Percentiles rank a stretch among this genome's conserved stretches.
Conservation (phyloP, 2,113 vertebrate species). For the Thunnus maccoyii region DNA sequence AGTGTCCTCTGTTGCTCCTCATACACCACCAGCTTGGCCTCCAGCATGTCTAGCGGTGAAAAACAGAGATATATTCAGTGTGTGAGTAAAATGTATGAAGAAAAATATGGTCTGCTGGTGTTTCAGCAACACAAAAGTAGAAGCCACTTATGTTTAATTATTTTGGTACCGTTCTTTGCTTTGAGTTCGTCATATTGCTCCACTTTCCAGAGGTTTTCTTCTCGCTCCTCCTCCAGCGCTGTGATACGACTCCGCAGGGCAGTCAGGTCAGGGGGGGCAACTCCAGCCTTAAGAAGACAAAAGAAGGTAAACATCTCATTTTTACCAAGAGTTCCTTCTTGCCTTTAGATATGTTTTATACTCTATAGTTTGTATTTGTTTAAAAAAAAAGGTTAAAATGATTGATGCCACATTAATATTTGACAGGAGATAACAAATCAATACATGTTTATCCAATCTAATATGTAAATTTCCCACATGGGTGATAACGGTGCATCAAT, state of each 20-base stretch:
- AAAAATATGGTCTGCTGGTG: neutral
- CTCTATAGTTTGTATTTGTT: no score
- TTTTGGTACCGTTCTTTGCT: constrained; percentile 86
- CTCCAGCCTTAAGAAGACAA: constrained; percentile 78
- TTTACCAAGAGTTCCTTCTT: neutral
- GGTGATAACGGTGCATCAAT: no score
- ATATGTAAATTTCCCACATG: no score
- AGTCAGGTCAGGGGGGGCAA: constrained; percentile 75
- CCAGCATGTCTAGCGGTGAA: constrained; percentile 83
- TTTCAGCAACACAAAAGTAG: neutral
- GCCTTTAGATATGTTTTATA: neutral
- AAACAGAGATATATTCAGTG: neutral
- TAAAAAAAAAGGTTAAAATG: no score
- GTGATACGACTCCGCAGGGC: constrained; percentile 81
- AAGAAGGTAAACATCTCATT: neutral
- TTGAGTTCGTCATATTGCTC: constrained; percentile 86
- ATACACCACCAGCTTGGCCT: constrained; percentile 89
- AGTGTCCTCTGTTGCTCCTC: constrained; percentile 93
- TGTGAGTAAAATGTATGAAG: neutral
- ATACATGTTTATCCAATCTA: no score
- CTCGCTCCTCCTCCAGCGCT: constrained; percentile 87
- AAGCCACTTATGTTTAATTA: neutral
- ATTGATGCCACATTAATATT: no score
- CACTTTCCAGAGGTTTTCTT: constrained; percentile 86
- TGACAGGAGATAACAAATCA: no score